Percentiles rank a stretch among this genome's conserved stretches.
Evolutionary conservation across 2,797 vertebrate genomes (phyloP).

Genomic region (Alectoris magna): DNA sequence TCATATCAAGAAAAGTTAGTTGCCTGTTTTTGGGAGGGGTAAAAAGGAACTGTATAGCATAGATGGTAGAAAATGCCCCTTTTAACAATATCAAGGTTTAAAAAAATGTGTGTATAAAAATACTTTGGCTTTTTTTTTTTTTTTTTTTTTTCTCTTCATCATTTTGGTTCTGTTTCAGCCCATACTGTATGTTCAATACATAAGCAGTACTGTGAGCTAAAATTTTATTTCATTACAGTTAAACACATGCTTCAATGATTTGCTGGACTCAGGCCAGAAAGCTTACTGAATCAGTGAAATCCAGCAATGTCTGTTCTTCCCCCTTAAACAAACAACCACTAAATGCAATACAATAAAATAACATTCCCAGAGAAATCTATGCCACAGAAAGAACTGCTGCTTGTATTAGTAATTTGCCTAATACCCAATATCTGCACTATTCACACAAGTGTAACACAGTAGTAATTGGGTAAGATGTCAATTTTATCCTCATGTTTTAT

Average conservation of each 20-base stretch:
- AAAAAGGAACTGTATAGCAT: not conserved
- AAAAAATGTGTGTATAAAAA: not conserved
- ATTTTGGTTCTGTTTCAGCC: slow-evolving; percentile 32
- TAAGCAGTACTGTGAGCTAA: slow-evolving; percentile 9
- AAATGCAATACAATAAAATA: slow-evolving; percentile 69
- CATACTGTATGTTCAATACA: slow-evolving; percentile 1
- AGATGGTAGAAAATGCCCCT: slow-evolving; percentile 36
- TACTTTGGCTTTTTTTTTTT: not conserved
- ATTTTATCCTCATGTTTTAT: slow-evolving; percentile 1
- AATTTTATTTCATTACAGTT: slow-evolving; percentile 53
- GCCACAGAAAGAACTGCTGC: slow-evolving; percentile 16
- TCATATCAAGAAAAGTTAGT: slow-evolving; percentile 51
- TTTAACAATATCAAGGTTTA: not conserved
- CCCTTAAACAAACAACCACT: slow-evolving; percentile 60
- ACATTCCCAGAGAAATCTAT: slow-evolving; percentile 65
- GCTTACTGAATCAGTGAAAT: slow-evolving; percentile 59
- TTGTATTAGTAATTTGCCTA: slow-evolving; percentile 21
- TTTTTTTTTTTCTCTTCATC: slow-evolving; percentile 1
- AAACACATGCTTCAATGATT: slow-evolving; percentile 46
- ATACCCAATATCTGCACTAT: slow-evolving; percentile 3
- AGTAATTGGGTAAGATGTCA: not conserved
- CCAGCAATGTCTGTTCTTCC: slow-evolving; percentile 36
- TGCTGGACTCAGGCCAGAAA: slow-evolving; percentile 46
- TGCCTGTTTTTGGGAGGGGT: not conserved
- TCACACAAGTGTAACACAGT: slow-evolving; percentile 25